phyloP scores from a whole-genome alignment of 2,113 vertebrate genomes.

The Oceanodroma tethys region DNA sequence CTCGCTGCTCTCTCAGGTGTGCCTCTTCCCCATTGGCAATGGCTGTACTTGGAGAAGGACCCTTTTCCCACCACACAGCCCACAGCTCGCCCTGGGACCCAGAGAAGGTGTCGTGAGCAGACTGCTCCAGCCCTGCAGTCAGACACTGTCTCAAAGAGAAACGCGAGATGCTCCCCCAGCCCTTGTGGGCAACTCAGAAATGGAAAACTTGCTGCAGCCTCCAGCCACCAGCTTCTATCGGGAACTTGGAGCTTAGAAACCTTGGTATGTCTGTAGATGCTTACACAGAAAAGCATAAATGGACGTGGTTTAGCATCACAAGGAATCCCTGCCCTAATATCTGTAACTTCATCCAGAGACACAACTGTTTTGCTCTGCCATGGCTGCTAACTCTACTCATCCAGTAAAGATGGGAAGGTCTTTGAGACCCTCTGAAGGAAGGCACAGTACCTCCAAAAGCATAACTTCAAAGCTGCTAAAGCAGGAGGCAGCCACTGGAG shows the following conservation, averaged over 20 bases:
- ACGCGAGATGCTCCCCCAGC: not conserved
- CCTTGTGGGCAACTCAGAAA: not conserved
- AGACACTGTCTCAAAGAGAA: not conserved
- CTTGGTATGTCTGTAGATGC: not conserved
- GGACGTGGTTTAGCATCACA: not conserved
- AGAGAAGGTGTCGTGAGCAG: not conserved
- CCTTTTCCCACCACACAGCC: not conserved
- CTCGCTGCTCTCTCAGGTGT: fast-evolving
- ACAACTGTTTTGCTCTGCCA: not conserved
- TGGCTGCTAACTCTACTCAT: not conserved
- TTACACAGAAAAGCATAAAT: not conserved
- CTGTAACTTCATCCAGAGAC: not conserved
- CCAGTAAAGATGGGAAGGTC: not conserved
- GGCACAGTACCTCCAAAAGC: not conserved
- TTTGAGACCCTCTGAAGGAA: not conserved
- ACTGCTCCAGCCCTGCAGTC: not conserved
- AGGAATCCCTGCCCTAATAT: not conserved
- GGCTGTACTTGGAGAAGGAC: not conserved
- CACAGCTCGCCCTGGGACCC: not conserved
- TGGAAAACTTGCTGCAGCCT: not conserved
- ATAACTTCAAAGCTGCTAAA: not conserved
- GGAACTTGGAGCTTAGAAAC: not conserved
- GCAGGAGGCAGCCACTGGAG: not conserved
- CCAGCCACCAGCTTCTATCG: not conserved
- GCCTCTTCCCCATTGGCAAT: not conserved